Evolutionary conservation across 2,888 invertebrate species (phyloP), one percentile per base, ranked within the genome.

Genomic region (Aphodius sticticus): DNA sequence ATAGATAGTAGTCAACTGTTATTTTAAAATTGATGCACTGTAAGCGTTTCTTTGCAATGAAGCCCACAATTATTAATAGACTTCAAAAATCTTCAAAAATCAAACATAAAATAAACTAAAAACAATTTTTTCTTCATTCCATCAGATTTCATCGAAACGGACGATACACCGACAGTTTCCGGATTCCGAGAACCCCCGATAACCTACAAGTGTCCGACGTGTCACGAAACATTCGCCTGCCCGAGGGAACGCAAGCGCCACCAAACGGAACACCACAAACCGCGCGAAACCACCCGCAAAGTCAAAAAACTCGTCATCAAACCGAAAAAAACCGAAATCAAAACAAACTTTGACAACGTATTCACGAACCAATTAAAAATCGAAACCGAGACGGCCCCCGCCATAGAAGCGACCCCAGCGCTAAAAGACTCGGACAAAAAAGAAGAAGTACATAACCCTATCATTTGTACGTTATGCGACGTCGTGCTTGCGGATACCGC

Each of bases 191-290:
- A 90, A 85, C 79, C 90, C 84, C 85, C 88, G 84, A 84, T 88
- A 15, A 89, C 90, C 69, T 92, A 92, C 87, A 91, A 91, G 82
- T 94, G 94, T 87, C 87, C 91, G 0, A 89, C 90, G 69, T 94
- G 94, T 85, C 90, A 90, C 6, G 90, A 91, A 80, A 90, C 91
- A 77, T 93, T 93, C 85, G 88, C 91, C 38, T 92, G 92, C 69
- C 90, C 92, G 2, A 93, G 92, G 84, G 94, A 94, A 86, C 89
- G 94, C 79, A 91, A 93, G 35, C 90, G 92, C 16, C 94, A 94
- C 87, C 91, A 91, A 82, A 87, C 91, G 9, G 90, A 91, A 69
- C 90, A 90, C 77, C 94, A 93, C 86, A 90, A 91, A 69, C 89
- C 89, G 70, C 88, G 89, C 69, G 88, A 88, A 82, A 78, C 81